Base-by-base conservation (phyloP, 2,113 vertebrate species). In the Aldabrachelys gigantea region DNA sequence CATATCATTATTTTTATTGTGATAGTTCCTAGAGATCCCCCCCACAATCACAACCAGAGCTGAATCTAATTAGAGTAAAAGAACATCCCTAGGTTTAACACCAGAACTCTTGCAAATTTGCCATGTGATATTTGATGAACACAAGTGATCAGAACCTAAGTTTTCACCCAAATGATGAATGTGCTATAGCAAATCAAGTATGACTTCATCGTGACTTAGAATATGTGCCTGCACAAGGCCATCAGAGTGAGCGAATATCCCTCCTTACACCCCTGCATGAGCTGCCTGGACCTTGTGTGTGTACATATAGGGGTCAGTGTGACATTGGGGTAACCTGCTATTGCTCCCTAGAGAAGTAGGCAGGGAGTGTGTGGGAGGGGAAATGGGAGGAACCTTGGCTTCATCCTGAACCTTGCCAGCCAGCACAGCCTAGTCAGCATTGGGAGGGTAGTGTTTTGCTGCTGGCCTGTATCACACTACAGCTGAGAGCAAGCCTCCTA, bases 161-260 rank as follows among this genome's bases (percentile, higher is more conserved):
- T 29, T 88, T 27, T 95, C 47, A 69, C 82, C 85, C 38, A 82
- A 50, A 65, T n/a, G 62, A n/a, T 65, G 31, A 65, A n/a, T 65
- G 62, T 65, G 31, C 31, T 19, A 65, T 17, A 65, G 21, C 5
- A 83, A 49, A 85, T 78, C 21, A 49, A 2, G 4, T 44, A 80
- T 81, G 81, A 50, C 24, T 49, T 72, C 4, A 31, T 16, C 86
- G 19, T 44, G 50, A 27, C 2, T 54, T 87, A 31, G 31, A 35
- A 6, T 65, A 65, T n/a, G 16, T 31, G 59, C 27, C 89, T 53
- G 49, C 14, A 5, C 29, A 83, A 81, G 62, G 22, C 35, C 0
- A 25, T 10, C 62, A 65, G 7, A 7, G 27, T 4, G 85, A 82
- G 2, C 52, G 69, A 17, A 29, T n/a, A 2, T 88, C 31, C 29